Percentiles rank a stretch among this genome's conserved stretches.
Conservation (phyloP, 2,888 invertebrate genomes). For the Machimus rusticus region DNA sequence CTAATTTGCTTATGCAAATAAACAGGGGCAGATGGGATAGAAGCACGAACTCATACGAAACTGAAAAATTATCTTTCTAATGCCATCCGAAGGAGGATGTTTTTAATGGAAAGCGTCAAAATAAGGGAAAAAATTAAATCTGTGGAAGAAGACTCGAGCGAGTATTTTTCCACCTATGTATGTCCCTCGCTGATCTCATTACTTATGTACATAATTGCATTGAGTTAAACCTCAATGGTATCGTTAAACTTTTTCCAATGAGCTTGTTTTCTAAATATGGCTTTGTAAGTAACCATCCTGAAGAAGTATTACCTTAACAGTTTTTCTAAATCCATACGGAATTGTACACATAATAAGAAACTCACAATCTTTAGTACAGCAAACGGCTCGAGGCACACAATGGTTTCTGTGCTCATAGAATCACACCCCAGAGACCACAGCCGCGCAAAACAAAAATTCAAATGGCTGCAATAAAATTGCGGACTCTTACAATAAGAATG, state of each 20-base stretch:
- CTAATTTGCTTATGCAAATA: slow-evolving; percentile 31
- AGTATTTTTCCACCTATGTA: background rate
- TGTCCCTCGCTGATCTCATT: background rate
- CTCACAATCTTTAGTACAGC: background rate
- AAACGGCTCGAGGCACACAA: background rate
- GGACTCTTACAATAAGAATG: slow-evolving; percentile 1
- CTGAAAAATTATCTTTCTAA: background rate
- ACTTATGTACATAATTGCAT: background rate
- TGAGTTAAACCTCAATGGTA: background rate
- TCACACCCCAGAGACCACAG: background rate
- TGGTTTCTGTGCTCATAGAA: background rate
- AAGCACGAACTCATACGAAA: background rate
- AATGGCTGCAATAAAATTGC: slow-evolving; percentile 15
- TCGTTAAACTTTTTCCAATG: background rate
- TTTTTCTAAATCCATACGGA: background rate
- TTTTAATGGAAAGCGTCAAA: background rate
- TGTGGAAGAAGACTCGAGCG: background rate
- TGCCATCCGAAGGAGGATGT: background rate
- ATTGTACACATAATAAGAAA: background rate
- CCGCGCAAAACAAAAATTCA: background rate
- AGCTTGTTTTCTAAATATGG: background rate
- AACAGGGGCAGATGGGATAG: background rate
- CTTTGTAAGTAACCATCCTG: background rate
- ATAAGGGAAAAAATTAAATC: background rate
- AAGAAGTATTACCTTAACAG: background rate